Conservation (phyloP, 2,113 vertebrate species). For the Elachura formosa region DNA sequence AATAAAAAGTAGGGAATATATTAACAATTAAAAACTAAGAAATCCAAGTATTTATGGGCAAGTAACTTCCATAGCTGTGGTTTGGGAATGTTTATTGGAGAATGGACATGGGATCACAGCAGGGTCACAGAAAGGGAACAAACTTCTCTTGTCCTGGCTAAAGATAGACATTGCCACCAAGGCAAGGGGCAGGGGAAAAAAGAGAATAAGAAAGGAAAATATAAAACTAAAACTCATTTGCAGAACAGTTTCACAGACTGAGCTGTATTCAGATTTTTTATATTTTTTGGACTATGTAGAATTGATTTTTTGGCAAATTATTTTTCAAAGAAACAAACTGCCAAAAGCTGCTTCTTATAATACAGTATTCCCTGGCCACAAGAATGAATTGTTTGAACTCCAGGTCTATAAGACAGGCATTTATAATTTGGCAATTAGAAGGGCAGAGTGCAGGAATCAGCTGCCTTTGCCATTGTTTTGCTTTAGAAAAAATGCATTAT, state of each 20-base stretch:
- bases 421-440: slow-evolving; percentile 1
- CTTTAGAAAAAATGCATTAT: slow-evolving; percentile 36
- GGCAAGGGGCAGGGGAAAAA: background rate
- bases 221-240: background rate
- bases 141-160: background rate
- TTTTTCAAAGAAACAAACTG: background rate
- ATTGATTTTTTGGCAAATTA: background rate
- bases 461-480: slow-evolving; percentile 28
- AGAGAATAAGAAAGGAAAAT: background rate
- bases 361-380: background rate
- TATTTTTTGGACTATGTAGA: background rate
- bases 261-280: background rate
- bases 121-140: background rate
- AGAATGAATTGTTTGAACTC: background rate
- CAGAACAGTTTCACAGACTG: background rate
- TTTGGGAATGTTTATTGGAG: background rate
- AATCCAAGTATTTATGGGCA: background rate
- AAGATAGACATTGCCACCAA: background rate
- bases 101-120: background rate
- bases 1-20: background rate
- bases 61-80: background rate
- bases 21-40: background rate
- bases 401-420: background rate
- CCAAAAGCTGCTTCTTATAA: background rate
- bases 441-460: background rate